Conservation (phyloP, 2,113 vertebrate genomes). For the Neolamprologus kungweensis region DNA sequence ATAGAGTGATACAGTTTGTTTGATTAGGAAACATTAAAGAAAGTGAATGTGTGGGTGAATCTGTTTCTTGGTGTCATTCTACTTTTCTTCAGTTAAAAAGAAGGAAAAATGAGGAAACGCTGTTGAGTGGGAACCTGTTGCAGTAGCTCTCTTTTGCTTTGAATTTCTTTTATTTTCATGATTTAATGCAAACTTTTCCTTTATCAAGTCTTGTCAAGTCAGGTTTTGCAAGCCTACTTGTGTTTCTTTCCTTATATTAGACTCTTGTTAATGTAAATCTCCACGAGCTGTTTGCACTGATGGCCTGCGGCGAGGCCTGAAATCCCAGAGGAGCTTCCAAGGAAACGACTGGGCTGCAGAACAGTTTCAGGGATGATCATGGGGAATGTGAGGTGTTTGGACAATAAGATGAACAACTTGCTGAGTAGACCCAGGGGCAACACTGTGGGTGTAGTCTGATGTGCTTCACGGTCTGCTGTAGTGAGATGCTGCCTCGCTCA, state of each 20-base stretch:
- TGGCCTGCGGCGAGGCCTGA: background rate
- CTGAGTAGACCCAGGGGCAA: background rate
- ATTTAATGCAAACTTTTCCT: background rate
- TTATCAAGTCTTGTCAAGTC: background rate
- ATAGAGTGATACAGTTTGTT: background rate
- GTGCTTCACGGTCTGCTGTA: background rate
- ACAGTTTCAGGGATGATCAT: background rate
- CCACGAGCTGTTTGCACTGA: background rate
- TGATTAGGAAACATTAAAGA: background rate
- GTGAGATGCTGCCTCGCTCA: background rate
- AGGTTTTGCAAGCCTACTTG: background rate
- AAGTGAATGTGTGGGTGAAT: background rate
- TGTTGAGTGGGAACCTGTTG: background rate
- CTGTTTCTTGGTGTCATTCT: background rate
- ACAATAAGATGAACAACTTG: background rate
- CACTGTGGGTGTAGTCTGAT: background rate
- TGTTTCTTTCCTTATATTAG: background rate
- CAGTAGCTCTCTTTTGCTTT: background rate
- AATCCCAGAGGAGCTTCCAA: background rate
- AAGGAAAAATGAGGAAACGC: background rate
- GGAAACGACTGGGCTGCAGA: background rate
- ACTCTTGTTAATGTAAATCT: background rate
- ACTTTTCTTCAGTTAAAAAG: background rate
- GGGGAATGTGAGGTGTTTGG: background rate
- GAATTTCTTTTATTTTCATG: background rate